phyloP scores from a whole-genome alignment of 2,797 vertebrate genomes.

The Leuciscus waleckii region DNA sequence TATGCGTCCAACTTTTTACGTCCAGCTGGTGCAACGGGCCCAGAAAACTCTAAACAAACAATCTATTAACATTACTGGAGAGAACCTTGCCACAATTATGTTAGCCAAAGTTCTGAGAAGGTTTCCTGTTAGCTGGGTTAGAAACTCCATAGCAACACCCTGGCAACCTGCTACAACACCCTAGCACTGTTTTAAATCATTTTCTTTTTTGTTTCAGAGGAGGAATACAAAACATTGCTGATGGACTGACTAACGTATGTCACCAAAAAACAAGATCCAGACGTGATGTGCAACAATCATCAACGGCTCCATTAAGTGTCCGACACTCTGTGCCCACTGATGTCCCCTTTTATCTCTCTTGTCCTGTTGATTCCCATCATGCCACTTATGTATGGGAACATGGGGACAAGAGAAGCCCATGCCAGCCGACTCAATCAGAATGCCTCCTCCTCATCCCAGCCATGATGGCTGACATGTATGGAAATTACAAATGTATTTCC shows the following conservation, averaged over 20 bases:
- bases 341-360: slow-evolving; percentile 79
- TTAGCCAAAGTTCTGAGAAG: neutral
- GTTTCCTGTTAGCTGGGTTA: neutral
- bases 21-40: neutral
- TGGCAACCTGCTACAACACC: neutral
- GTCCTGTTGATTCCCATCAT: slow-evolving; percentile 79
- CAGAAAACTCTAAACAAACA: neutral
- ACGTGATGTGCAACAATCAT: slow-evolving; percentile 49
- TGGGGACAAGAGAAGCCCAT: slow-evolving; percentile 56
- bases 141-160: neutral
- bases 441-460: slow-evolving; percentile 78
- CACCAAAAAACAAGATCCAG: slow-evolving; percentile 51
- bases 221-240: slow-evolving; percentile 74
- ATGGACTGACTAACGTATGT: slow-evolving; percentile 70
- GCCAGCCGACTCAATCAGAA: slow-evolving; percentile 70
- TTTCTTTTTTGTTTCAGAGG: slow-evolving; percentile 65
- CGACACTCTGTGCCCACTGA: slow-evolving; percentile 63
- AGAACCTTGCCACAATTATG: neutral
- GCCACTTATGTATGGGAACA: slow-evolving; percentile 79
- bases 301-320: neutral
- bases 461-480: slow-evolving; percentile 69
- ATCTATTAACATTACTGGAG: neutral
- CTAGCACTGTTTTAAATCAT: neutral
- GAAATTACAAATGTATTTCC: slow-evolving; percentile 74
- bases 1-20: neutral